Percentiles rank a stretch among this genome's conserved stretches.
These are phyloP conservation scores for Onychomys arenicola DNA, from an alignment of 2,797 vertebrate species.

Conservation along the genomic window DNA sequence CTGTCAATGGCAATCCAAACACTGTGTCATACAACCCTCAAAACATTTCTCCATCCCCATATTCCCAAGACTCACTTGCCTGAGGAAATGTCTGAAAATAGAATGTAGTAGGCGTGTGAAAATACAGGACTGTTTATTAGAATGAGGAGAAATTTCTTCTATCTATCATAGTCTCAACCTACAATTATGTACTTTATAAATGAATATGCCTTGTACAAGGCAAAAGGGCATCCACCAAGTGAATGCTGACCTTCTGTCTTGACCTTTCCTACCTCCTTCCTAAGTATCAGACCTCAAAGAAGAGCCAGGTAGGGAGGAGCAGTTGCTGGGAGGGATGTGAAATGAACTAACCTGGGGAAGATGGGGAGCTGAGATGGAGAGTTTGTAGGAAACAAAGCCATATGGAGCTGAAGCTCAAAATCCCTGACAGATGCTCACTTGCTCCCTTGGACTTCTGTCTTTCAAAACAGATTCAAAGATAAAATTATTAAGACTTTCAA, in stretches of 20 bases:
- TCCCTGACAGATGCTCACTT: background rate
- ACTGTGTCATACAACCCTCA: background rate
- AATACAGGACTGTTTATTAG: background rate
- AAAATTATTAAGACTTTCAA: constrained; percentile 37
- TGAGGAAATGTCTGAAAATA: background rate
- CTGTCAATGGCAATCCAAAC: background rate
- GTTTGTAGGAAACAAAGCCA: background rate
- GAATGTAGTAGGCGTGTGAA: background rate
- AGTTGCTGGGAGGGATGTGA: background rate
- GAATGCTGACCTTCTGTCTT: background rate
- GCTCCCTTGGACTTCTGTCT: background rate
- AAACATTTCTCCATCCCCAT: background rate
- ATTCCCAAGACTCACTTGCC: background rate
- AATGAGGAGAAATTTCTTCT: background rate
- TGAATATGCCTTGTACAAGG: background rate
- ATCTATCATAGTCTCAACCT: background rate
- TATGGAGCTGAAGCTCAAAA: background rate
- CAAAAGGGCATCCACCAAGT: background rate
- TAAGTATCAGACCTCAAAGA: background rate
- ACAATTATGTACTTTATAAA: background rate
- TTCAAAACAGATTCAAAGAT: constrained; percentile 11
- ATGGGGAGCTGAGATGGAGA: background rate
- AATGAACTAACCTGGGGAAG: background rate
- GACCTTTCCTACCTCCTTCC: background rate
- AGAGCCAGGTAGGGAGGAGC: background rate